Evolutionary conservation across 2,888 invertebrate species (phyloP).

Genomic region (Tachina lurida): DNA sequence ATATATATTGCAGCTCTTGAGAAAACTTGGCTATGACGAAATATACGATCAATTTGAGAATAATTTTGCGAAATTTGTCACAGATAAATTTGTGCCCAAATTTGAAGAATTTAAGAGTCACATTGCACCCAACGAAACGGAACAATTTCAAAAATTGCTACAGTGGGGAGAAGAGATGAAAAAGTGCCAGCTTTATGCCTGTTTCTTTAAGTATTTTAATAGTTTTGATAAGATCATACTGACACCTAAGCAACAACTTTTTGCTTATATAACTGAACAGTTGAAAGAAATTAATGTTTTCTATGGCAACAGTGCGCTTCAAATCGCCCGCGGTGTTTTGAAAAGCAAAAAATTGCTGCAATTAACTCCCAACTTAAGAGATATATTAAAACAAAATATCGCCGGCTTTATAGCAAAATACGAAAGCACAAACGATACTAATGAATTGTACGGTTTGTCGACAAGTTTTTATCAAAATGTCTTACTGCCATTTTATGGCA

Average conservation of each 20-base stretch:
- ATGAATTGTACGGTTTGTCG: background rate
- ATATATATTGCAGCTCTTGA: conserved; percentile 21
- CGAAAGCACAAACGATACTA: background rate
- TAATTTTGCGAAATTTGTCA: background rate
- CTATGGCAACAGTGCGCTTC: background rate
- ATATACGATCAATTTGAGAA: background rate
- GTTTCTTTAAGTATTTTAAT: background rate
- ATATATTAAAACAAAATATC: background rate
- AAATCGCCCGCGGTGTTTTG: background rate
- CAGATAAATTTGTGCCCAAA: background rate
- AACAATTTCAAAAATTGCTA: background rate
- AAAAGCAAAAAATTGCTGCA: background rate
- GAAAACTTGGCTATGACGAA: conserved; percentile 1
- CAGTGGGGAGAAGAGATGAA: background rate
- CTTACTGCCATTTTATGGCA: background rate
- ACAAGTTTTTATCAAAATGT: background rate
- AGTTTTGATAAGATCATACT: background rate
- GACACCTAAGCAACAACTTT: conserved; percentile 9
- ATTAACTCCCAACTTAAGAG: background rate
- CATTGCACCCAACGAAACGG: background rate
- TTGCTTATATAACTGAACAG: background rate
- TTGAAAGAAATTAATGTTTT: background rate
- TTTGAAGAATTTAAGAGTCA: conserved; percentile 7
- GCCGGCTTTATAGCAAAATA: background rate
- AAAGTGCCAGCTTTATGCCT: background rate